Evolutionary conservation across 2,888 invertebrate species (phyloP).

Genomic region (Perizoma flavofasciatum): DNA sequence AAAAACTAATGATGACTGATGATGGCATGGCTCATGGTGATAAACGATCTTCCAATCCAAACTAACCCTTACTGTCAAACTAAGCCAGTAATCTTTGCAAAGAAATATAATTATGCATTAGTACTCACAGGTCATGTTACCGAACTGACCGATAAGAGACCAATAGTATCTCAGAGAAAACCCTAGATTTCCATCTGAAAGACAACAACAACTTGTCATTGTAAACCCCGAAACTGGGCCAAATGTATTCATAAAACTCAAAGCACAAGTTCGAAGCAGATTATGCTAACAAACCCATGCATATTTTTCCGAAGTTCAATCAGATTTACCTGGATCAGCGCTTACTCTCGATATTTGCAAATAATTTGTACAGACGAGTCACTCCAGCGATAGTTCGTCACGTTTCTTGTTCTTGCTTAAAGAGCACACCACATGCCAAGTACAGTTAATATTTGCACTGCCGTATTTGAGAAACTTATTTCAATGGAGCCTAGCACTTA

Average conservation of each 20-base stretch:
- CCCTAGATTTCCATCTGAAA: neutral
- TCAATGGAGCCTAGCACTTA: constrained; percentile 39
- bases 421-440: constrained; percentile 29
- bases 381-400: constrained; percentile 13
- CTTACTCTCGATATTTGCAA: constrained; percentile 19
- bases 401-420: constrained; percentile 21
- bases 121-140: too few relatives aligned
- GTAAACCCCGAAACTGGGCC: neutral
- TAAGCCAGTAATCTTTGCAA: too few relatives aligned
- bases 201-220: neutral
- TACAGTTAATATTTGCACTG: constrained; percentile 53
- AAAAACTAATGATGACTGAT: too few relatives aligned
- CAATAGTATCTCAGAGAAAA: neutral
- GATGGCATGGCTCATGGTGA: too few relatives aligned
- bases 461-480: constrained; percentile 61
- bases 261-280: constrained; percentile 23
- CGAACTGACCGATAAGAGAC: too few relatives aligned
- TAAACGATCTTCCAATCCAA: too few relatives aligned
- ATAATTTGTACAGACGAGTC: constrained; percentile 8
- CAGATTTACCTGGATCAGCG: constrained; percentile 24
- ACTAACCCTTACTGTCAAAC: too few relatives aligned
- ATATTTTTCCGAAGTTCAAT: constrained; percentile 24
- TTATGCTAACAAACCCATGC: constrained; percentile 25
- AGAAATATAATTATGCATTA: too few relatives aligned
- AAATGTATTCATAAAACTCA: constrained; percentile 21